Percentiles rank a stretch among this genome's conserved stretches.
These are phyloP conservation scores for Trididemnum clinides DNA, from an alignment of 23 tunicate genomes.

Conservation along the genomic window DNA sequence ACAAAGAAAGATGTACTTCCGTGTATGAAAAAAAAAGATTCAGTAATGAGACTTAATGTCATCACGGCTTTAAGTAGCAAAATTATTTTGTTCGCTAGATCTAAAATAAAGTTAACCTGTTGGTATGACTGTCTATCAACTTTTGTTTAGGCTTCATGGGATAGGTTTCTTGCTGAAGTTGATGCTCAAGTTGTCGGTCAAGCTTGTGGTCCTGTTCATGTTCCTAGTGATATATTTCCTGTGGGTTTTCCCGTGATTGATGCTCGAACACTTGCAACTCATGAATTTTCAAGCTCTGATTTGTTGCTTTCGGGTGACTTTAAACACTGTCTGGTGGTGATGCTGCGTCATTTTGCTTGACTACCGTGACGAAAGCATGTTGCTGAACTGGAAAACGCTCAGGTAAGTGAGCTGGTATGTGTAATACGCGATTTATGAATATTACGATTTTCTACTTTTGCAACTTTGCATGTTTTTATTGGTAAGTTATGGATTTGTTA, in stretches of 20 bases:
- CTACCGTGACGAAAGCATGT: slow-evolving; percentile 93
- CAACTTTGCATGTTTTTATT: no score
- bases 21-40: no score
- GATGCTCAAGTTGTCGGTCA: slow-evolving; percentile 21
- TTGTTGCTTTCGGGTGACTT: background rate
- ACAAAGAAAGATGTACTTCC: no score
- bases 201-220: background rate
- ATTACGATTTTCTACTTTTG: no score
- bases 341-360: slow-evolving; percentile 87
- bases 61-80: no score
- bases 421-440: no score
- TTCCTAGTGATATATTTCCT: slow-evolving; percentile 35
- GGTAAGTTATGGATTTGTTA: no score
- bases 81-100: no score
- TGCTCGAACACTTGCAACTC: slow-evolving; percentile 2
- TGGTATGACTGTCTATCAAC: no score
- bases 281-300: background rate
- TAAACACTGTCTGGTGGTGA: slow-evolving; percentile 42
- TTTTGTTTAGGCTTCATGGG: slow-evolving; percentile 52
- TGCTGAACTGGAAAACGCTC: slow-evolving; percentile 25
- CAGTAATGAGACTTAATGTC: no score
- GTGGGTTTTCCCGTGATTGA: slow-evolving; percentile 12
- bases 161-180: slow-evolving; percentile 39
- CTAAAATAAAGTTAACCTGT: no score
- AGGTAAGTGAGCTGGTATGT: background rate